Base-by-base conservation (phyloP, 2,113 vertebrate genomes). In the Chionodraco myersi region DNA sequence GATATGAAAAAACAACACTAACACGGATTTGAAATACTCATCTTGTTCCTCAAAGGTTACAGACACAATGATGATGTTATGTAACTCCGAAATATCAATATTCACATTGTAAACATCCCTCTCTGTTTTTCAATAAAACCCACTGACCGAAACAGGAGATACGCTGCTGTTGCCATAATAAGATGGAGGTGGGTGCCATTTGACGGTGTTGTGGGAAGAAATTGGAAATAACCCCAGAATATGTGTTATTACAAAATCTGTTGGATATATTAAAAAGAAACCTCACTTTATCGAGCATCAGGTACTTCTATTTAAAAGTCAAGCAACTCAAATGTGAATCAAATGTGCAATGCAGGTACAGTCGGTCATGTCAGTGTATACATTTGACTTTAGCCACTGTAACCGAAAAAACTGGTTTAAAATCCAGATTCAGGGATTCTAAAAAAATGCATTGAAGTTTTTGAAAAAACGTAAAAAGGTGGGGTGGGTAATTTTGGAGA, bases 151-250 rank as follows among this genome's bases (percentile, higher is more conserved):
- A 56, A 49, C 64, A 45, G 34, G 1, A 18, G 56, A 82, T 61
- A 12, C 0, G 14, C 53, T 30, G 12, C 10, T 77, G 64, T 80
- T 72, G 14, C 52, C 79, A 85, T 58, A 83, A 80, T 45, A 75
- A 34, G 4, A 1, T n/a, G 52, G 16, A 52, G 6, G 3, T 36
- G n/a, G 47, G 49, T 26, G 36, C 21, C 9, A 8, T 56, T 30
- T 1, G 9, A 63, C 15, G 15, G 6, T 62, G 56, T 60, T 65
- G 36, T 72, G 53, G 48, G 49, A 23, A 0, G 34, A 10, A 66
- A 53, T 41, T 58, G 69, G 47, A 30, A 45, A 61, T 47, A 34
- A 41, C 6, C 36, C 13, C 7, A n/a, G 11, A 30, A 10, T 48
- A 12, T 49, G 10, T 72, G 16, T 36, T 11, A 13, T 61, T 18